These are phyloP conservation scores for Echinometra lucunter DNA, from an alignment of 53 echinoderm and acorn worm genomes.

Conservation along the genomic window DNA sequence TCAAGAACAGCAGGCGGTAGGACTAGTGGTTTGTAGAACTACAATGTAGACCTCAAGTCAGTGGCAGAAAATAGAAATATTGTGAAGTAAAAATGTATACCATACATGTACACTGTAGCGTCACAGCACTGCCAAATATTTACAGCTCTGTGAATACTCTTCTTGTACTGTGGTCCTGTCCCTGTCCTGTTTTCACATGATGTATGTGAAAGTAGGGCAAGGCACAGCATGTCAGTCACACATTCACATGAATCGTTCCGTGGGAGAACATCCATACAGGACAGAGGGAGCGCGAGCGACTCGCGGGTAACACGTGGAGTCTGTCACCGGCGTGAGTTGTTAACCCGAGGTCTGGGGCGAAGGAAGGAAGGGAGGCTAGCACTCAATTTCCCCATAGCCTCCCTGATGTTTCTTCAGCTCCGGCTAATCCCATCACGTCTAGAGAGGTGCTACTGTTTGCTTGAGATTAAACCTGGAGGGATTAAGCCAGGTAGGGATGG, in stretches of 20 bases:
- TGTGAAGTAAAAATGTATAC: too few relatives aligned
- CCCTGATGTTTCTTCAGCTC: background rate
- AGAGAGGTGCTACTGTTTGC: background rate
- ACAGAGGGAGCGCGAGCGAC: background rate
- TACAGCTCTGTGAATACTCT: too few relatives aligned
- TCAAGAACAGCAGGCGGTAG: too few relatives aligned
- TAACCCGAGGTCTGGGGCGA: background rate
- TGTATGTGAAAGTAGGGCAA: background rate
- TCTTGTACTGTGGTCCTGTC: too few relatives aligned
- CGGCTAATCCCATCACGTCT: slow-evolving; percentile 2
- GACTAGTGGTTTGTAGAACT: too few relatives aligned
- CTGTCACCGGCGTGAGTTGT: slow-evolving; percentile 24
- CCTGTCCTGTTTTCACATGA: background rate
- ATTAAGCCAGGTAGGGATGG: background rate
- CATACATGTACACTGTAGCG: too few relatives aligned
- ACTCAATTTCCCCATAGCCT: slow-evolving; percentile 40
- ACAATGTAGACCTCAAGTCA: too few relatives aligned
- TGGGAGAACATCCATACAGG: background rate
- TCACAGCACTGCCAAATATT: too few relatives aligned
- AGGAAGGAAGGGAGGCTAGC: slow-evolving; percentile 16
- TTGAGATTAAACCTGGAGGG: slow-evolving; percentile 5
- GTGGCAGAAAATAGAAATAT: too few relatives aligned
- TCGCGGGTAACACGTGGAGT: background rate
- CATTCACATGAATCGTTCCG: background rate
- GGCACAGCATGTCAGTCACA: background rate